Conservation (phyloP, 23 tunicate genomes). For the Halocynthia roretzi region DNA sequence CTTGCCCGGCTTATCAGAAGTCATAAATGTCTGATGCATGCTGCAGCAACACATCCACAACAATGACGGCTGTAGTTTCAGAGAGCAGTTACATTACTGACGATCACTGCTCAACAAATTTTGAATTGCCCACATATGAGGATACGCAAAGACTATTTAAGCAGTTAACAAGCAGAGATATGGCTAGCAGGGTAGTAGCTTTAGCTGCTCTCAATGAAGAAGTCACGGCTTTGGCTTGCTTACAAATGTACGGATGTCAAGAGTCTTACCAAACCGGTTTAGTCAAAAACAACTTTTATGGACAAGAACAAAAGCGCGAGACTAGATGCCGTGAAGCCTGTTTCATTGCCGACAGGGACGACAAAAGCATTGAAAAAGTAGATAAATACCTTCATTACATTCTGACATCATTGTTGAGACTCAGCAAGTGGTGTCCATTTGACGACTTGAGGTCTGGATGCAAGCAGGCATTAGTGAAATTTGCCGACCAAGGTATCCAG, state of each 20-base stretch:
- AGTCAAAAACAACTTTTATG: not conserved
- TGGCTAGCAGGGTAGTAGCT: slow-evolving; percentile 11
- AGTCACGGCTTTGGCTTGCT: not conserved
- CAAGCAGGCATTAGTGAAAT: slow-evolving; percentile 29
- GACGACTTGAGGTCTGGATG: slow-evolving; percentile 43
- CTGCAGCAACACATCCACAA: too few species aligned
- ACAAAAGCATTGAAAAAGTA: not conserved
- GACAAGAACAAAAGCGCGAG: not conserved
- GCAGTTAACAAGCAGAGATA: slow-evolving; percentile 48
- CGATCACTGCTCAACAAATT: too few species aligned
- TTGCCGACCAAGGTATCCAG: slow-evolving; percentile 5
- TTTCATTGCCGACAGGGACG: not conserved
- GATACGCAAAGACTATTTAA: slow-evolving; percentile 38
- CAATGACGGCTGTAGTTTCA: too few species aligned
- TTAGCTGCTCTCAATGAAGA: slow-evolving; percentile 21
- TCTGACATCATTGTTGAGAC: slow-evolving; percentile 40
- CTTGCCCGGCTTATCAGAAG: too few species aligned
- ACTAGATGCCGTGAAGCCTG: too few species aligned
- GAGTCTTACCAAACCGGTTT: not conserved
- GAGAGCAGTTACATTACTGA: too few species aligned
- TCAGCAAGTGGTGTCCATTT: slow-evolving; percentile 63
- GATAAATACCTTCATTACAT: slow-evolving; percentile 32
- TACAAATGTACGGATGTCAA: not conserved
- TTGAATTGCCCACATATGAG: slow-evolving; percentile 29
- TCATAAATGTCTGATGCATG: too few species aligned